Evolutionary conservation across 1,140 invertebrate genomes (phyloP).

Genomic region (Drosophila kanapiae): DNA sequence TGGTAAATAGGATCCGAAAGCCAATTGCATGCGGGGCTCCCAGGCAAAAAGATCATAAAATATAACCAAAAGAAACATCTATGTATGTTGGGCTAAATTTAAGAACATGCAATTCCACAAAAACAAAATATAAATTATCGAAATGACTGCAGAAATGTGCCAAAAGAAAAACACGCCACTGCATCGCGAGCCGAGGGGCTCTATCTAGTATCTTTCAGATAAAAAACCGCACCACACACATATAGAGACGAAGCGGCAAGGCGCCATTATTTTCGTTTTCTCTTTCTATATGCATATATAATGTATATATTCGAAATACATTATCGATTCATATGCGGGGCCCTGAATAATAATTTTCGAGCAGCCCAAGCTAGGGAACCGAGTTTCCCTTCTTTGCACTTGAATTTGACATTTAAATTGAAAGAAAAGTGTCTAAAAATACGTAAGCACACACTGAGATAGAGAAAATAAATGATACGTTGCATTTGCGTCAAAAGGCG

Average conservation of each 20-base stretch:
- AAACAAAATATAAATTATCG: constrained; percentile 58
- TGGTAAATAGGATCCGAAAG: constrained; percentile 37
- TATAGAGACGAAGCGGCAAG: constrained; percentile 34
- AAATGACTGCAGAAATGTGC: constrained; percentile 36
- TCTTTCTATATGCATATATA: constrained; percentile 21
- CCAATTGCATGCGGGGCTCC: constrained; percentile 47
- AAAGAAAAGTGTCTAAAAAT: constrained; percentile 59
- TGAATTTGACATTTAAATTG: constrained; percentile 65
- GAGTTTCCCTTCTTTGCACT: constrained; percentile 39
- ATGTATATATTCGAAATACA: constrained; percentile 14
- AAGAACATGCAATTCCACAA: constrained; percentile 39
- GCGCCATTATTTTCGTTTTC: constrained; percentile 62
- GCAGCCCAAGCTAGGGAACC: constrained; percentile 1
- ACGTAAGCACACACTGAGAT: constrained; percentile 20
- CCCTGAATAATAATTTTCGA: constrained; percentile 16
- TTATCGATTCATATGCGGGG: constrained; percentile 4
- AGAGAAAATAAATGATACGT: constrained; percentile 31
- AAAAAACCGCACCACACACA: constrained; percentile 51
- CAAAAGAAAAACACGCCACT: constrained; percentile 61
- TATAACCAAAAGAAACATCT: constrained; percentile 20
- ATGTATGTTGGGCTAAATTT: constrained; percentile 7
- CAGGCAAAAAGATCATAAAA: constrained; percentile 32
- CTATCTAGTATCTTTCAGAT: constrained; percentile 53
- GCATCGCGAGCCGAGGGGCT: constrained; percentile 15
- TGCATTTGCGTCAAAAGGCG: constrained; percentile 42